phyloP scores from a whole-genome alignment of 2,797 vertebrate genomes.

The Micromesistius poutassou region DNA sequence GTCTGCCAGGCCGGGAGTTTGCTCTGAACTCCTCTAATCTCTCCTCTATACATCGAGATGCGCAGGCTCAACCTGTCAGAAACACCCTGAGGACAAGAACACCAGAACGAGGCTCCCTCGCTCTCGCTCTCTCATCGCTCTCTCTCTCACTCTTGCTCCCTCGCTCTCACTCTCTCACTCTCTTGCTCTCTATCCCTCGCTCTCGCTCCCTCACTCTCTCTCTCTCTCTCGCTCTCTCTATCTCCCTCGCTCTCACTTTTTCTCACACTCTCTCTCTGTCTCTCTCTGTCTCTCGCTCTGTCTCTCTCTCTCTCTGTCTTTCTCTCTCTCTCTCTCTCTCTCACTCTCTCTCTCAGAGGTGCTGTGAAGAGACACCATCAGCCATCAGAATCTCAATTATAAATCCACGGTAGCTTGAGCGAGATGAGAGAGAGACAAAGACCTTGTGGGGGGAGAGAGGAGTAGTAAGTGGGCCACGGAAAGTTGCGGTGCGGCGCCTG shows the following conservation, averaged over 20 bases:
- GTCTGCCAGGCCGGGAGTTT: neutral
- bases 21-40: constrained; percentile 46
- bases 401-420: constrained; percentile 43
- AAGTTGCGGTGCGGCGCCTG: constrained; percentile 58
- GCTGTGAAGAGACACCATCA: constrained; percentile 37
- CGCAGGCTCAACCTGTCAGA: constrained; percentile 48
- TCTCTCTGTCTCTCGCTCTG: too few relatives aligned
- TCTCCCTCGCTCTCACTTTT: too few relatives aligned
- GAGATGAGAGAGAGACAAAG: constrained; percentile 49
- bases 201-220: too few relatives aligned
- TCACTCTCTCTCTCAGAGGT: too few relatives aligned
- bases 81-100: constrained; percentile 47
- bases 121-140: too few relatives aligned
- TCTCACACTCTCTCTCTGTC: too few relatives aligned
- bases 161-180: too few relatives aligned
- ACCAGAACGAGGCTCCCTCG: constrained; percentile 23
- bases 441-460: constrained; percentile 46
- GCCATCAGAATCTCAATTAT: constrained; percentile 45
- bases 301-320: too few relatives aligned
- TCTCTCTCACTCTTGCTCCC: too few relatives aligned
- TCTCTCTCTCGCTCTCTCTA: too few relatives aligned
- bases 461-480: constrained; percentile 58
- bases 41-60: constrained; percentile 49
- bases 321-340: too few relatives aligned
- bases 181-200: too few relatives aligned